Conservation (phyloP, 2,113 vertebrate genomes). For the Dryoscopus gambensis region DNA sequence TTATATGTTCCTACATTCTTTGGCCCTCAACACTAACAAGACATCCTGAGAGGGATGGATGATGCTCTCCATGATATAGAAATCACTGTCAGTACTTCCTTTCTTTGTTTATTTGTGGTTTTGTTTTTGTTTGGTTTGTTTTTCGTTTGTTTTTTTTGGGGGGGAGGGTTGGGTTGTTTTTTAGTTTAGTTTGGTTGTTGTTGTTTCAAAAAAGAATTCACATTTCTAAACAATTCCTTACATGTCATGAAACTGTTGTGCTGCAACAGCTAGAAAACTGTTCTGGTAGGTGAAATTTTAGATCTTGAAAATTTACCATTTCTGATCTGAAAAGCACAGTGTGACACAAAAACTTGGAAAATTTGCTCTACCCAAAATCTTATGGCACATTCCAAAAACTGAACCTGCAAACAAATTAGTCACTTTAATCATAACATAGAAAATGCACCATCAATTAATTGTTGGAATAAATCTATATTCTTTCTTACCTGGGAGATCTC, state of each 20-base stretch:
- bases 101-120: neutral
- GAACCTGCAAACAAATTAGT: neutral
- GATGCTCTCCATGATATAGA: neutral
- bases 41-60: neutral
- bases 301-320: neutral
- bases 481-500: neutral
- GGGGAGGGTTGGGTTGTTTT: neutral
- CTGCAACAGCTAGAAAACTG: neutral
- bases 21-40: neutral
- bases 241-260: neutral
- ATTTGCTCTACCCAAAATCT: neutral
- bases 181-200: neutral
- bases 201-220: neutral
- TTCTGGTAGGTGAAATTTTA: neutral
- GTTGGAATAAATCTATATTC: neutral
- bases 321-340: neutral
- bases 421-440: neutral
- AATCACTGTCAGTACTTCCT: neutral
- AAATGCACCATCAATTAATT: neutral
- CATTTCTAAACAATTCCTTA: neutral
- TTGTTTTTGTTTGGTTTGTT: neutral
- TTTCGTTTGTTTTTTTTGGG: neutral
- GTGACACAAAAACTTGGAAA: neutral
- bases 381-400: neutral
- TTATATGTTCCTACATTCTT: neutral